Evolutionary conservation across 2,113 vertebrate species (phyloP).

Genomic region (Parus major): DNA sequence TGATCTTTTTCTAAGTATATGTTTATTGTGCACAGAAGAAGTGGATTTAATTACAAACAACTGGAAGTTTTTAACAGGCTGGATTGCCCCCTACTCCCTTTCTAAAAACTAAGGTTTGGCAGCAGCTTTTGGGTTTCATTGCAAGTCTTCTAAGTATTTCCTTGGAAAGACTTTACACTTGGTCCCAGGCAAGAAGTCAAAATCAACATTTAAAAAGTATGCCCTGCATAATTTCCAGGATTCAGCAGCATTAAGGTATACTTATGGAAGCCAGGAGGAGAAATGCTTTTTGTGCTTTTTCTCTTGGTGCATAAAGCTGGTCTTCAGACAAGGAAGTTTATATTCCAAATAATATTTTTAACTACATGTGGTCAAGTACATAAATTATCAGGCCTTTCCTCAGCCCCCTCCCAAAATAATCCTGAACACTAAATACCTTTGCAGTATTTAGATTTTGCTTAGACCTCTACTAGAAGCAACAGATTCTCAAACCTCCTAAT

Average conservation of each 20-base stretch:
- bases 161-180: slow-evolving; percentile 73
- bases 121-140: slow-evolving; percentile 54
- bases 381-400: slow-evolving; percentile 28
- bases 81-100: slow-evolving; percentile 41
- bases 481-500: neutral
- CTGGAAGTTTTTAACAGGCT: slow-evolving; percentile 58
- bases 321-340: slow-evolving; percentile 64
- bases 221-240: slow-evolving; percentile 62
- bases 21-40: slow-evolving; percentile 50
- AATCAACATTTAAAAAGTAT: slow-evolving; percentile 67
- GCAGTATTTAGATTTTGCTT: neutral
- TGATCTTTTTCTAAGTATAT: slow-evolving; percentile 55
- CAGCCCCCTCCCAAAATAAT: slow-evolving; percentile 16
- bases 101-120: slow-evolving; percentile 54
- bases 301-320: neutral
- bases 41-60: slow-evolving; percentile 62
- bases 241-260: slow-evolving; percentile 36
- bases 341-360: slow-evolving; percentile 58
- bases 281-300: slow-evolving; percentile 53
- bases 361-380: neutral
- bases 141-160: slow-evolving; percentile 73
- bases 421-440: neutral
- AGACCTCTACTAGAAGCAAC: neutral
- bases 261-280: slow-evolving; percentile 16
- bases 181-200: slow-evolving; percentile 75